Evolutionary conservation across 2,797 vertebrate genomes (phyloP).

Genomic region (Tauraco hartlaubi): DNA sequence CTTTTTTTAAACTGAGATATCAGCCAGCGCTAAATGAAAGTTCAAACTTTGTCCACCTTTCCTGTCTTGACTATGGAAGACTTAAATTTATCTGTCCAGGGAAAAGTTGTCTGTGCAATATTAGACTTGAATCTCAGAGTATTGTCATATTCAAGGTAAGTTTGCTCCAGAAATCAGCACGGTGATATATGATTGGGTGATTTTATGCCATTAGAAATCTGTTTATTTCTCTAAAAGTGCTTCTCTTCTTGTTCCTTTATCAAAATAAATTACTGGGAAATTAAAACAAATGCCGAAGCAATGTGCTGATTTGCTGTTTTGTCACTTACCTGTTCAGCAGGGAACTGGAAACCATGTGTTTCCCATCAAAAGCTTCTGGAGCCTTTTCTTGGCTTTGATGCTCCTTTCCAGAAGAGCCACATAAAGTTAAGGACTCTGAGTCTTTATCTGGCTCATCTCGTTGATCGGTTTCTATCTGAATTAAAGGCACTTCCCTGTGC

Average conservation of each 20-base stretch:
- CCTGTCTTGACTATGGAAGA: neutral
- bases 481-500: constrained; percentile 92
- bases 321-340: constrained; percentile 80
- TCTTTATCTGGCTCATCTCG: constrained; percentile 81
- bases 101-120: neutral
- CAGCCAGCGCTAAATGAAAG: neutral
- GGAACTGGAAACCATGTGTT: constrained; percentile 49
- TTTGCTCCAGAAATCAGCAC: neutral
- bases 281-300: neutral
- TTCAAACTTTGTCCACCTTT: neutral
- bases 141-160: neutral
- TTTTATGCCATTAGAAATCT: neutral
- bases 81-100: neutral
- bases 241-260: neutral
- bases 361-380: constrained; percentile 60
- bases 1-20: neutral
- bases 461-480: constrained; percentile 95
- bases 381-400: constrained; percentile 62
- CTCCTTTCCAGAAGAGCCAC: constrained; percentile 1
- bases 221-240: neutral
- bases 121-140: neutral
- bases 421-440: neutral
- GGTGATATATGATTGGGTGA: neutral
- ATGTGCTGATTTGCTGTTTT: neutral
- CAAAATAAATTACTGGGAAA: neutral